These are phyloP conservation scores for Macroglossus sobrinus DNA, from an alignment of 2,113 vertebrate species.

Conservation along the genomic window DNA sequence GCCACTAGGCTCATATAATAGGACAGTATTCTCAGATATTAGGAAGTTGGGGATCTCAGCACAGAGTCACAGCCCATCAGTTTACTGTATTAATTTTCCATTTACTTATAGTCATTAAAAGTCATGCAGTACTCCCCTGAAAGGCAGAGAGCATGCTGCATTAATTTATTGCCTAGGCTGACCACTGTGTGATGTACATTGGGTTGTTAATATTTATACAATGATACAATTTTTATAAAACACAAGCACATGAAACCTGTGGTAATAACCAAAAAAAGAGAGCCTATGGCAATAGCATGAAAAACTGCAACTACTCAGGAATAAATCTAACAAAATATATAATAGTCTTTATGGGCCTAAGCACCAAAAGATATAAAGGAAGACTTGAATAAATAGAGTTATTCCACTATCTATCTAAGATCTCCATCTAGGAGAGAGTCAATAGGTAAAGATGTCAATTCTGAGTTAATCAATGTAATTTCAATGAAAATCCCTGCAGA, in stretches of 20 bases:
- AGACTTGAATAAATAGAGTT: neutral
- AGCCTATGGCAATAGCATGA: neutral
- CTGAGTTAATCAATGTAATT: neutral
- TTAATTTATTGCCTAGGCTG: neutral
- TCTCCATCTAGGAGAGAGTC: no score
- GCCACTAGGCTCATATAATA: neutral
- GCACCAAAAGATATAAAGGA: neutral
- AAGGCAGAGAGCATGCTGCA: neutral
- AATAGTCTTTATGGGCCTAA: neutral
- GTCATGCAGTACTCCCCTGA: neutral
- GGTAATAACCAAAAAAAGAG: neutral
- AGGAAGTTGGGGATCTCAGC: neutral
- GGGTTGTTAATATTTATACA: neutral
- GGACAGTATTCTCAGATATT: neutral
- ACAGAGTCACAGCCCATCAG: neutral
- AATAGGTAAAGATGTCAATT: neutral
- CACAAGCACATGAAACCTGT: neutral
- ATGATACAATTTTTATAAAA: neutral
- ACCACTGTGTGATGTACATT: neutral
- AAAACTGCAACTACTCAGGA: neutral
- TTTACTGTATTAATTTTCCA: neutral
- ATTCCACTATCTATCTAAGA: neutral
- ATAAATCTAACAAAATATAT: neutral
- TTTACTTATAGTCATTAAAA: neutral
- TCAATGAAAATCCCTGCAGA: neutral